phyloP scores from a whole-genome alignment of 2,113 vertebrate genomes.

The Cyphomyrus discorhynchus region DNA sequence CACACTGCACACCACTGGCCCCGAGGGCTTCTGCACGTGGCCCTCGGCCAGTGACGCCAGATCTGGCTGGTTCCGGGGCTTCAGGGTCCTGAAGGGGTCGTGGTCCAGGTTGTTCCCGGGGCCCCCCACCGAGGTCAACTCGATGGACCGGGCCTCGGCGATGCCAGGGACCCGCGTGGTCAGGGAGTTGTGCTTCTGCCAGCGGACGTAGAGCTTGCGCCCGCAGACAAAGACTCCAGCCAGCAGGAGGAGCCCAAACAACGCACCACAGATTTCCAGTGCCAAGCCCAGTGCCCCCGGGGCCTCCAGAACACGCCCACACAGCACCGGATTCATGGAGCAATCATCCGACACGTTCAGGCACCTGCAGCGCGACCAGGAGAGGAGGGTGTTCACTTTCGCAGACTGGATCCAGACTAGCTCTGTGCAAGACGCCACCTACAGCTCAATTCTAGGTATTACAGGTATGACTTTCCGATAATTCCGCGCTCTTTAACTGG shows the following conservation, averaged over 20 bases:
- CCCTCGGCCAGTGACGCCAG: slow-evolving; percentile 56
- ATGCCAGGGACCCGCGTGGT: slow-evolving; percentile 57
- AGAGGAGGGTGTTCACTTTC: background rate
- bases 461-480: background rate
- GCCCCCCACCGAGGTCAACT: slow-evolving; percentile 63
- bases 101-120: slow-evolving; percentile 63
- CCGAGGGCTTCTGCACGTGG: slow-evolving; percentile 56
- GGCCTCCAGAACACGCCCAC: slow-evolving; percentile 47
- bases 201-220: slow-evolving; percentile 62
- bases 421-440: background rate
- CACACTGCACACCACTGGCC: slow-evolving; percentile 85
- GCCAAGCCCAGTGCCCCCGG: slow-evolving; percentile 48
- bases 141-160: slow-evolving; percentile 64
- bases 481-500: background rate
- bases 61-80: slow-evolving; percentile 47
- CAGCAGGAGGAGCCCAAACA: slow-evolving; percentile 57
- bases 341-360: slow-evolving; percentile 60
- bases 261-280: slow-evolving; percentile 52
- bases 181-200: slow-evolving; percentile 66
- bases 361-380: slow-evolving; percentile 59
- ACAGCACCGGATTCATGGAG: slow-evolving; percentile 54
- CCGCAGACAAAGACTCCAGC: slow-evolving; percentile 47
- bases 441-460: background rate
- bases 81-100: slow-evolving; percentile 57
- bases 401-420: background rate